Conservation (phyloP, 1,140 invertebrate species). For the Drosophila lini region DNA sequence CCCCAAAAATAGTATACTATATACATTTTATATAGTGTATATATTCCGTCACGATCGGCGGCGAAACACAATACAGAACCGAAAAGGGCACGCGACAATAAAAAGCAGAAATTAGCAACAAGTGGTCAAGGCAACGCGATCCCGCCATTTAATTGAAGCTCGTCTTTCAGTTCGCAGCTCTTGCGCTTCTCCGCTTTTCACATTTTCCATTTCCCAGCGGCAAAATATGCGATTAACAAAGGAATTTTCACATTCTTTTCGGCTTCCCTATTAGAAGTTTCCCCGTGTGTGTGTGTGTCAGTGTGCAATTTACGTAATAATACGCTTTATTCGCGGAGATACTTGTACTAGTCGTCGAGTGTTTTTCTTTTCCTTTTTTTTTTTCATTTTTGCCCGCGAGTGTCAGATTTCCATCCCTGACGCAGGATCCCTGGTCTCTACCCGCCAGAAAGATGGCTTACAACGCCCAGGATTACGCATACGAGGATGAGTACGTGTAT, state of each 20-base stretch:
- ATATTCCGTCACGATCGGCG: conserved; percentile 34
- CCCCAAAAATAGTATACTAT: conserved; percentile 5
- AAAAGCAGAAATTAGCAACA: conserved; percentile 26
- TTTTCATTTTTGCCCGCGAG: conserved; percentile 9
- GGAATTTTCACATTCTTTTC: conserved; percentile 40
- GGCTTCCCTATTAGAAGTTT: conserved; percentile 20
- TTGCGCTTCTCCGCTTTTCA: neutral
- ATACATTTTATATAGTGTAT: conserved; percentile 10
- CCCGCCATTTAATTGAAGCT: conserved; percentile 47
- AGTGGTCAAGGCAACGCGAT: conserved; percentile 47
- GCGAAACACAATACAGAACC: conserved; percentile 19
- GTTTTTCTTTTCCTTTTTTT: conserved; percentile 1
- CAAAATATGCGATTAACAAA: conserved; percentile 52
- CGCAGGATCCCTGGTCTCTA: neutral
- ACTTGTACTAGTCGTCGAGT: conserved; percentile 5
- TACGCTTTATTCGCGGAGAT: conserved; percentile 23
- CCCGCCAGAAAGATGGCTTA: conserved; percentile 57
- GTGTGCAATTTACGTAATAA: conserved; percentile 60
- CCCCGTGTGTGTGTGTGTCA: conserved; percentile 18
- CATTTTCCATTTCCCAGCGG: conserved; percentile 19
- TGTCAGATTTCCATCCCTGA: conserved; percentile 36
- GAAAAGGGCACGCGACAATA: conserved; percentile 60
- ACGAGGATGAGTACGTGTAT: conserved; percentile 72
- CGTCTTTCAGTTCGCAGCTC: conserved; percentile 22
- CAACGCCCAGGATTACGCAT: conserved; percentile 68